Evolutionary conservation across 2,888 invertebrate genomes (phyloP).

Genomic region (Cosmorhoe ocellata): DNA sequence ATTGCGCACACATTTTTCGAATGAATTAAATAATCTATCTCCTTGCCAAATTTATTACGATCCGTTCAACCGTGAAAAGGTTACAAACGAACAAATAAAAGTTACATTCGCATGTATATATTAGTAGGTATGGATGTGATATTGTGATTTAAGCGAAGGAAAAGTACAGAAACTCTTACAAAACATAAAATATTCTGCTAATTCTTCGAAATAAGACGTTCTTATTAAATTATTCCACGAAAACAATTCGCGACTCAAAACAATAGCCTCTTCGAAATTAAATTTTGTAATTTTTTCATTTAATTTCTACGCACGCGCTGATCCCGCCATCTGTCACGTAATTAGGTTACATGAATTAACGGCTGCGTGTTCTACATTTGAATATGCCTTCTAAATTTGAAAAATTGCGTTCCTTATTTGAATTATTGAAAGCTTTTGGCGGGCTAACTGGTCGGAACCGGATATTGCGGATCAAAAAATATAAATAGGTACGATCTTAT

Average conservation of each 20-base stretch:
- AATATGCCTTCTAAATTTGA: not conserved
- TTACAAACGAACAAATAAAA: too few relatives aligned
- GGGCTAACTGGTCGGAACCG: too few relatives aligned
- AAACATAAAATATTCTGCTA: not conserved
- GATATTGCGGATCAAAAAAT: too few relatives aligned
- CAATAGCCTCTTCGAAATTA: not conserved
- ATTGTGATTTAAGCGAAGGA: not conserved
- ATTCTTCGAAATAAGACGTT: not conserved
- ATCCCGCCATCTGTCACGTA: conserved; percentile 23
- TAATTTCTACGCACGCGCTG: conserved; percentile 15
- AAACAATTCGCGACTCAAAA: not conserved
- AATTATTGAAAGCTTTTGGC: too few relatives aligned
- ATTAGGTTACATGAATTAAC: conserved; percentile 30
- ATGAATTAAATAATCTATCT: too few relatives aligned
- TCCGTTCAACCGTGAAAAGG: too few relatives aligned
- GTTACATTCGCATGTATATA: too few relatives aligned
- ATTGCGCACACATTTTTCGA: too few relatives aligned
- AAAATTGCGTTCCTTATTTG: not conserved
- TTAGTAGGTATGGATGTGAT: not conserved
- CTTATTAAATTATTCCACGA: not conserved
- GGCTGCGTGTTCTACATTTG: conserved; percentile 12
- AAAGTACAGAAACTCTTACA: too few relatives aligned
- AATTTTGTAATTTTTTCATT: conserved; percentile 6
- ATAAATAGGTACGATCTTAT: too few relatives aligned
- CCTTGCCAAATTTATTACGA: too few relatives aligned